Percentiles rank a stretch among this genome's conserved stretches.
These are phyloP conservation scores for Maconellicoccus hirsutus DNA, from an alignment of 1,140 invertebrate genomes.

Conservation along the genomic window DNA sequence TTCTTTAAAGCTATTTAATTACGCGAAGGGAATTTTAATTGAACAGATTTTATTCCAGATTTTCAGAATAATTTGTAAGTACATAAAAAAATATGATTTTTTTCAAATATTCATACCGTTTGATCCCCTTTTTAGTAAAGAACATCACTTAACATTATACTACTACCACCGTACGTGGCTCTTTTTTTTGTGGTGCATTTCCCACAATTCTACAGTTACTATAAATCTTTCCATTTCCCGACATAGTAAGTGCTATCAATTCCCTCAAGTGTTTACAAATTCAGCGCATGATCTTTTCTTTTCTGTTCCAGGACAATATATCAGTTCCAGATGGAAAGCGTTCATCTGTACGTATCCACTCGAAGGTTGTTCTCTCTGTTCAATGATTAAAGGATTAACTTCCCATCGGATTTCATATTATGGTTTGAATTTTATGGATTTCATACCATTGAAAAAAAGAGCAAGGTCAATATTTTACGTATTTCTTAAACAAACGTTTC, in stretches of 20 bases:
- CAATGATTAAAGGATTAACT: conserved; percentile 9
- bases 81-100: neutral
- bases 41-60: no score
- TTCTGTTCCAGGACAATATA: neutral
- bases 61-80: no score
- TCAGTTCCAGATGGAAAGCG: conserved; percentile 4
- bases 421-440: neutral
- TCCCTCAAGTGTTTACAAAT: conserved; percentile 8
- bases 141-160: neutral
- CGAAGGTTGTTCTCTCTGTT: neutral
- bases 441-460: neutral
- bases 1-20: no score
- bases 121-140: neutral
- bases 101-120: neutral
- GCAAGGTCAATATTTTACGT: neutral
- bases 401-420: neutral
- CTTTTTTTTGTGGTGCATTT: neutral
- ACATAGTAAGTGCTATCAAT: neutral
- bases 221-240: conserved; percentile 8
- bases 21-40: no score
- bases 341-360: neutral
- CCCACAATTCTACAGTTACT: neutral
- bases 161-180: neutral
- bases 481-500: neutral
- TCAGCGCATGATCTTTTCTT: conserved; percentile 3